Percentiles rank a stretch among this genome's conserved stretches.
Conservation (phyloP, 2,113 vertebrate species). For the Carassius auratus region DNA sequence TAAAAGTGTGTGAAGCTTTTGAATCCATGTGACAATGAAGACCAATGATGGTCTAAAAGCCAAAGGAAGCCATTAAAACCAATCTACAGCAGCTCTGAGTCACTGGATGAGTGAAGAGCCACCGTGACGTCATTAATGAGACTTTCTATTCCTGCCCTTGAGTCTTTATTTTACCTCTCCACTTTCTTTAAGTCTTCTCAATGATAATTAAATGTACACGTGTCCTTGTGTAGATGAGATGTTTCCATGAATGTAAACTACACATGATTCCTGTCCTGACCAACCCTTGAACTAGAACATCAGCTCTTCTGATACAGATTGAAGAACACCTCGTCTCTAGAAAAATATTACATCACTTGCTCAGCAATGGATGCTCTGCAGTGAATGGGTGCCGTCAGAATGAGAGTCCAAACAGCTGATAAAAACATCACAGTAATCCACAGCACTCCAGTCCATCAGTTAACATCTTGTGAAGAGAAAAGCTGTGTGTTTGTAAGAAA, state of each 20-base stretch:
- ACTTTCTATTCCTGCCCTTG: not conserved
- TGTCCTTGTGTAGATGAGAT: not conserved
- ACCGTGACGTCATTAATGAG: not conserved
- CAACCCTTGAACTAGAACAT: not conserved
- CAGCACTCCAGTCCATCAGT: no score
- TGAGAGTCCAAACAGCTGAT: no score
- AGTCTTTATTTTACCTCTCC: not conserved
- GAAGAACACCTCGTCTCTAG: not conserved
- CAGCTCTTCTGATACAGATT: not conserved
- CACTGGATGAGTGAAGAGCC: not conserved
- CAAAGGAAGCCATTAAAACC: not conserved
- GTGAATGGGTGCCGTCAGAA: no score
- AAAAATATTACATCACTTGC: no score
- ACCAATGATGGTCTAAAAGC: not conserved
- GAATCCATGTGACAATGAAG: not conserved
- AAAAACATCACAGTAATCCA: no score
- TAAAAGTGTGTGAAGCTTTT: not conserved
- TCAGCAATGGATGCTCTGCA: no score
- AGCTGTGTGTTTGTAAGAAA: no score
- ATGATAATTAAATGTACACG: not conserved
- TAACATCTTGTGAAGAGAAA: no score
- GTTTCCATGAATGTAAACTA: no score
- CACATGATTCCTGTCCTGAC: not conserved
- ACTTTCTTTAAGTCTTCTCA: not conserved
- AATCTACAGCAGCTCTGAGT: not conserved